Evolutionary conservation across 2,113 vertebrate genomes (phyloP), one percentile per base, ranked within the genome.

Genomic region (Oxyura jamaicensis): DNA sequence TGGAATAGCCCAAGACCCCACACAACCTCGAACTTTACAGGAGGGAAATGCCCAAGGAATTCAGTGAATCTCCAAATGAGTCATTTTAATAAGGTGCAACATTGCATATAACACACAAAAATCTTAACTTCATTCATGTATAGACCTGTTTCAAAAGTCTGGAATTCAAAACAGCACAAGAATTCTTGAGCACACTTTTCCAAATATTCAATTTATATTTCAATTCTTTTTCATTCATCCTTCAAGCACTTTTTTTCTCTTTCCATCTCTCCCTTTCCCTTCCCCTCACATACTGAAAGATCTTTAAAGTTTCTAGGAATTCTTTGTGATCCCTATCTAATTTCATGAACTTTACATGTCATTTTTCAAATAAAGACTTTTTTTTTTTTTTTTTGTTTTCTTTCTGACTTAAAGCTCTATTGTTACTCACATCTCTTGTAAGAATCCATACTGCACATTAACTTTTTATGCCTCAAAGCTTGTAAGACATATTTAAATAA

Each of bases 401-500:
- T 65, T 6, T 86, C 23, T 60, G 46, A 68, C 83, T 94, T 87
- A 80, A 63, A 91, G 29, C 12, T 86, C 21, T n/a, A 36, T 75
- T 68, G 26, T 29, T 78, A 36, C 41, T 86, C 35, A 56, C 19
- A 62, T 76, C 18, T 84, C 62, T 48, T 84, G 8, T 73, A 84
- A 79, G 58, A 82, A 75, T 84, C 29, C 19, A 28, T 73, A 79
- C 91, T 50, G 31, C 25, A 53, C 86, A 92, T 67, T 55, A 88
- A 69, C 36, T 72, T 72, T 60, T n/a, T 80, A 56, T 76, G 66
- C 35, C n/a, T 79, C 10, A 11, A 90, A 71, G 56, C 36, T 94
- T 91, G 90, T 81, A 95, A 73, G 69, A 86, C 36, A 18, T 50
- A 58, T 74, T 94, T 93, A 88, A 91, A 83, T 82, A 84, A 75